Percentiles rank a stretch among this genome's conserved stretches.
phyloP scores from a whole-genome alignment of 2,797 vertebrate species.

The Pygocentrus nattereri region DNA sequence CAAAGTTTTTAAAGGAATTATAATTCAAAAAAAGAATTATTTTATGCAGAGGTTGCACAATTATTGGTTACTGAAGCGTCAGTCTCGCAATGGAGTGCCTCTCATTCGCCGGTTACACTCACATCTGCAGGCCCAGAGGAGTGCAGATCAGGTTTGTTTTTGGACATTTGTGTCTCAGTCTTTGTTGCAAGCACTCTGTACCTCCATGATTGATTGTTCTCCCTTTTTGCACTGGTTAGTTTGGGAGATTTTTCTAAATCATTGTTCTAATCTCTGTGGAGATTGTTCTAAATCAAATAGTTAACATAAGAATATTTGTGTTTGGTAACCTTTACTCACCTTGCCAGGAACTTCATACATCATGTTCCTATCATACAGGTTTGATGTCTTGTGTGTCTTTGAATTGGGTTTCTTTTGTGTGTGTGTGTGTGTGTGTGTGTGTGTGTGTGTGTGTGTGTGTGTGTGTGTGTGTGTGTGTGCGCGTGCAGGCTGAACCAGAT shows the following conservation, averaged over 20 bases:
- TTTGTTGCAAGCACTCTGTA: neutral
- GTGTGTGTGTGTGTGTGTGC: constrained; percentile 18
- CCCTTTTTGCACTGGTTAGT: neutral
- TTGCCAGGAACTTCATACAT: neutral
- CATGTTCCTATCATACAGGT: neutral
- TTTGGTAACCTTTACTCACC: neutral
- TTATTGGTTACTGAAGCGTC: constrained; percentile 90
- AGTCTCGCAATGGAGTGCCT: constrained; percentile 88
- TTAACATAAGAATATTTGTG: neutral
- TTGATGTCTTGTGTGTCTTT: neutral
- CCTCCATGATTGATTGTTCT: neutral
- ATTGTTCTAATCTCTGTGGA: neutral
- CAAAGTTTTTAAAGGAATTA: constrained; percentile 87
- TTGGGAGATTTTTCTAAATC: neutral
- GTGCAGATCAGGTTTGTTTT: constrained; percentile 80
- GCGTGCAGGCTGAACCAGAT: constrained; percentile 82
- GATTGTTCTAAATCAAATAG: neutral
- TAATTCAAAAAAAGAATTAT: constrained; percentile 87
- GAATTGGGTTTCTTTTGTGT: constrained; percentile 3
- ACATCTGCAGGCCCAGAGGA: constrained; percentile 85
- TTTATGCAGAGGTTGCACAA: constrained; percentile 90
- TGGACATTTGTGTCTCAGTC: neutral
- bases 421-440: too few relatives aligned
- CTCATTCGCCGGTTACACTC: constrained; percentile 88
- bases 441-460: constrained; percentile 9